Base-by-base conservation (phyloP, 92 coral and sea anemone genomes). In the Zoanthus sociatus region DNA sequence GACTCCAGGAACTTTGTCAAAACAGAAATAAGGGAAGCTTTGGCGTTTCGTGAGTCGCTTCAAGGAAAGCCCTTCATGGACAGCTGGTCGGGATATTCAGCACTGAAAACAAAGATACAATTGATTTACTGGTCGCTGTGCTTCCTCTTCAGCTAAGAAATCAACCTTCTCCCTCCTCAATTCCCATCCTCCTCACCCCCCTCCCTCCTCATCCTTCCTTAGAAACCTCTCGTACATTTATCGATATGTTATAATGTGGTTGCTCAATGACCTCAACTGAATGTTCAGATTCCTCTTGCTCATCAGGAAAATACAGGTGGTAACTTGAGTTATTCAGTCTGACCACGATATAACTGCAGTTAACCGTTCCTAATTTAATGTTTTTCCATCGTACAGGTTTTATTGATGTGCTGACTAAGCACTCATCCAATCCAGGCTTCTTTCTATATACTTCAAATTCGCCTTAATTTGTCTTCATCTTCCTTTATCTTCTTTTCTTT, bases 221-320 rank as follows among this genome's bases (percentile, higher is more conserved):
- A 6, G 60, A 54, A 54, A 54, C 60, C 0, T 54, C 60, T 15
- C 2, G 5, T 7, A 53, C 58, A 44, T 32, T 13, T 26, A 71
- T 50, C 48, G 15, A 14, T 32, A 17, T 33, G 16, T 42, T 50
- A 32, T 71, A 20, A 71, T 31, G 53, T 71, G 20, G n/a, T 47
- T 71, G 76, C 46, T 71, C 53, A 71, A 21, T 70, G 75, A 70
- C 47, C 75, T 31, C 50, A 71, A 71, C 76, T 71, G 53, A 71
- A 71, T 71, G 50, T 32, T 71, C 54, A 71, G 76, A 71, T 33
- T 32, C 50, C 76, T 33, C 54, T 50, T 71, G 15, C 33, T 71
- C 76, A 71, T 31, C 51, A 32, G 76, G 76, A 71, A 71, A 71
- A 71, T 32, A 71, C 76, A 32, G 76, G 76, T 17, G 76, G 76